Conservation (phyloP, 2,797 vertebrate species). For the Phataginus tetradactyla region DNA sequence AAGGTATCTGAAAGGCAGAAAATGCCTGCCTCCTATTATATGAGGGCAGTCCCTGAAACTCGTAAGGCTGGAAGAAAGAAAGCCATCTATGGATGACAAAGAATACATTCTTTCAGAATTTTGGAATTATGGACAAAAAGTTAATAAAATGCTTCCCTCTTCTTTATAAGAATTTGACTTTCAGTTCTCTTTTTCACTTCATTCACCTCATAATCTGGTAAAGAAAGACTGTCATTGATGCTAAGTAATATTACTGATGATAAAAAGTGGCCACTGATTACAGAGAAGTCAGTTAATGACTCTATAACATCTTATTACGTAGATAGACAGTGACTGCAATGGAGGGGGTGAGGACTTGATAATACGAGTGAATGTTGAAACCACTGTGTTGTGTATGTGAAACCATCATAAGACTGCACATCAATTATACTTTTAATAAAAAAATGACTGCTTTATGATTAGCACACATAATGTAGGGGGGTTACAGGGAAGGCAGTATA, state of each 20-base stretch:
- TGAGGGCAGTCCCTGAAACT: not conserved
- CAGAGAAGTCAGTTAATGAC: too few relatives aligned
- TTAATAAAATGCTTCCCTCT: constrained; percentile 19
- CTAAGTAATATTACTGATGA: not conserved
- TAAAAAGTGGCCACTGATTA: not conserved
- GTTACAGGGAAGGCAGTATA: too few relatives aligned
- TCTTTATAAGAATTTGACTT: not conserved
- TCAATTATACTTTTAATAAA: too few relatives aligned
- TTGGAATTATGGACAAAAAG: not conserved
- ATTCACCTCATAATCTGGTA: not conserved
- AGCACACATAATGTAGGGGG: too few relatives aligned
- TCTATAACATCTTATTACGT: too few relatives aligned
- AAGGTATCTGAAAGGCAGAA: not conserved
- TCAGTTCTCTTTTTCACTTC: not conserved
- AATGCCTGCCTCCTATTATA: not conserved
- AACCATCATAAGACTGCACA: too few relatives aligned
- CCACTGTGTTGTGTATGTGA: too few relatives aligned
- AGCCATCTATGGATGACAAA: not conserved
- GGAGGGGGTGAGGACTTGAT: too few relatives aligned
- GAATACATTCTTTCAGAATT: not conserved
- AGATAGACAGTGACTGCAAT: too few relatives aligned
- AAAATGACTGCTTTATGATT: too few relatives aligned
- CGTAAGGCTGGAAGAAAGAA: not conserved
- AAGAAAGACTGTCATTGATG: not conserved
- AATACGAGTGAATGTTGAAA: too few relatives aligned